Evolutionary conservation across 2,888 invertebrate species (phyloP).

Genomic region (Athalia circularis): DNA sequence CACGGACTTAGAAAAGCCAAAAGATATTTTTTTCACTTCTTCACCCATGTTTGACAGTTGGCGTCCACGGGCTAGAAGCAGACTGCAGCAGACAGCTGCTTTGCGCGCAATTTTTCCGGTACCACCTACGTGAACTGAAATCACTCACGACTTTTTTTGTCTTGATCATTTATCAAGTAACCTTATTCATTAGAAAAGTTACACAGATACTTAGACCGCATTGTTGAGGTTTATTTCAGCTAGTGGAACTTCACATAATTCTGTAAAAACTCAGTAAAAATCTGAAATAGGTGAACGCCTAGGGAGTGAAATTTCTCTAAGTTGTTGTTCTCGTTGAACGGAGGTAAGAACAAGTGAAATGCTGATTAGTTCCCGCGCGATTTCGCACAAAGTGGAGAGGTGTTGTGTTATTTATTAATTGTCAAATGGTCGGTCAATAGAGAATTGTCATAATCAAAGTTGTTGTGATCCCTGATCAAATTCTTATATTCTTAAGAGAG

Average conservation of each 20-base stretch:
- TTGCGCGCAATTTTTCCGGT: not conserved
- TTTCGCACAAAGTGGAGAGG: not conserved
- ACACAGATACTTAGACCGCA: too few species aligned
- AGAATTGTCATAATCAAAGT: not conserved
- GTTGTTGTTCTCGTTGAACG: too few species aligned
- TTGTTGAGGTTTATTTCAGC: too few species aligned
- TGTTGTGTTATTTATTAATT: conserved; percentile 25
- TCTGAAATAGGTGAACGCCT: too few species aligned
- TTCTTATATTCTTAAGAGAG: not conserved
- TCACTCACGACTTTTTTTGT: too few species aligned
- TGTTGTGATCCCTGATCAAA: not conserved
- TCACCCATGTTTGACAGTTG: conserved; percentile 61
- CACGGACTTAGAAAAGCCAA: conserved; percentile 84
- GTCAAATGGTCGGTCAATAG: not conserved
- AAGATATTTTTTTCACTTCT: conserved; percentile 86
- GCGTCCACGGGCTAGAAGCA: not conserved
- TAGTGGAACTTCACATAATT: too few species aligned
- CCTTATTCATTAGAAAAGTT: too few species aligned
- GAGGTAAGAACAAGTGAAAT: too few species aligned
- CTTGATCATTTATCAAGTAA: too few species aligned
- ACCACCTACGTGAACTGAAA: too few species aligned
- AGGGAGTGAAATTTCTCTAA: too few species aligned
- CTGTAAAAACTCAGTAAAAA: too few species aligned
- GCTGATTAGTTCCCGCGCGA: conserved; percentile 37
- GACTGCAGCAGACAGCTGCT: not conserved